Conservation (phyloP, 2,888 invertebrate species). For the Carcina quercana region DNA sequence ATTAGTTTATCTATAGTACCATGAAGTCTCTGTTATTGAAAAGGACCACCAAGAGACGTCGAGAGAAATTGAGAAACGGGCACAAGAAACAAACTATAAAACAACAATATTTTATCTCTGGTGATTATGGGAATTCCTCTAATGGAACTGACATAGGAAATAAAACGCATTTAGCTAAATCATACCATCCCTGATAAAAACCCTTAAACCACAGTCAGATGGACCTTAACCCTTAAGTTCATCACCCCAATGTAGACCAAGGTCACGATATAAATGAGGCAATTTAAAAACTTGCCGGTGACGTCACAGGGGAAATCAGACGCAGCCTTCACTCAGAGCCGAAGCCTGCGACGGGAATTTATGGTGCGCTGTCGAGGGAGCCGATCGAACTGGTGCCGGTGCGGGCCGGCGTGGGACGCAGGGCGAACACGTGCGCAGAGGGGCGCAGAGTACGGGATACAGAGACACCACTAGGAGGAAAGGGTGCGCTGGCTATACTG, state of each 20-base stretch:
- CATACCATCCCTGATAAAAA: background rate
- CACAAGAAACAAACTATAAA: too few relatives aligned
- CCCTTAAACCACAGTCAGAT: background rate
- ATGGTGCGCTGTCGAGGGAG: slow-evolving; percentile 39
- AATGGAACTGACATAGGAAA: too few relatives aligned
- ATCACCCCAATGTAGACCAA: slow-evolving; percentile 5
- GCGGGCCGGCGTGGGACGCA: slow-evolving; percentile 3
- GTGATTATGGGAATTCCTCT: too few relatives aligned
- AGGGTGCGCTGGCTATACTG: too few relatives aligned
- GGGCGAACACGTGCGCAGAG: slow-evolving; percentile 6
- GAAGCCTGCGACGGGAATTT: slow-evolving; percentile 45
- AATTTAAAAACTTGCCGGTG: slow-evolving; percentile 23
- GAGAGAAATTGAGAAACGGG: too few relatives aligned
- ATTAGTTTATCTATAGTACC: too few relatives aligned
- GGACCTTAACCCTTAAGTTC: background rate
- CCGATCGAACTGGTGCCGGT: slow-evolving; percentile 20
- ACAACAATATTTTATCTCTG: too few relatives aligned
- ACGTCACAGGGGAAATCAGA: slow-evolving; percentile 35
- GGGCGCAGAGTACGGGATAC: background rate
- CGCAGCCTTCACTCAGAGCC: slow-evolving; percentile 23
- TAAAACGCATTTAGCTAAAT: too few relatives aligned
- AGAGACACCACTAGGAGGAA: background rate
- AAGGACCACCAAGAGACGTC: too few relatives aligned
- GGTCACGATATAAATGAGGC: slow-evolving; percentile 13
- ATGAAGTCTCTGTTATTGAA: too few relatives aligned